A percentile compares a stretch with the other conserved stretches of the same genome.
phyloP scores from a whole-genome alignment of 2,888 invertebrate genomes.

The Herminia tarsipennalis region DNA sequence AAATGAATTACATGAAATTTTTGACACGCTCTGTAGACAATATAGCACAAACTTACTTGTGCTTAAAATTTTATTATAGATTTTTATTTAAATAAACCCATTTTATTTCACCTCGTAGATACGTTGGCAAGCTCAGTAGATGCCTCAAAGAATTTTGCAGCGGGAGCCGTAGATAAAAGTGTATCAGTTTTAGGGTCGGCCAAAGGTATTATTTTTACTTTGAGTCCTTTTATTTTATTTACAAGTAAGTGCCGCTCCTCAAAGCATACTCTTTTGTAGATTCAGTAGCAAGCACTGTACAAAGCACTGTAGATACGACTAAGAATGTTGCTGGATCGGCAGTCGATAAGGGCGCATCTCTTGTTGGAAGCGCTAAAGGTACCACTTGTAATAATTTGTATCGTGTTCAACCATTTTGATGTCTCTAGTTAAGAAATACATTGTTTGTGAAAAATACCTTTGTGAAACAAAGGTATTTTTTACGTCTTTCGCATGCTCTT shows the following conservation, averaged over 20 bases:
- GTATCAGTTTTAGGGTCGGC: slow-evolving; percentile 56
- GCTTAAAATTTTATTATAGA: too few relatives aligned
- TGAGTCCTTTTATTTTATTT: slow-evolving; percentile 11
- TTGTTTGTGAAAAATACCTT: too few relatives aligned
- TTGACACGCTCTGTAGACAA: too few relatives aligned
- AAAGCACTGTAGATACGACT: slow-evolving; percentile 61
- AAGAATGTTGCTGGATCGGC: slow-evolving; percentile 58
- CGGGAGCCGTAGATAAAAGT: slow-evolving; percentile 54
- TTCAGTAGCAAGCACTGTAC: slow-evolving; percentile 58
- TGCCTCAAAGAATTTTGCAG: slow-evolving; percentile 56
- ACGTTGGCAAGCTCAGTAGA: slow-evolving; percentile 61
- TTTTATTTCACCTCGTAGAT: slow-evolving; percentile 48
- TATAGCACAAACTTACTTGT: slow-evolving; percentile 53
- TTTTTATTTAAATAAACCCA: slow-evolving; percentile 7
- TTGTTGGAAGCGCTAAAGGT: slow-evolving; percentile 63
- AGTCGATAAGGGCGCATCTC: slow-evolving; percentile 56
- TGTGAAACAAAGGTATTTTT: too few relatives aligned
- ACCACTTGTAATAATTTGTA: slow-evolving; percentile 13
- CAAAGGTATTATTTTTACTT: slow-evolving; percentile 60
- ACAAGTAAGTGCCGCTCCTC: not conserved
- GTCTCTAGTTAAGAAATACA: not conserved
- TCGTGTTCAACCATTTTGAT: not conserved
- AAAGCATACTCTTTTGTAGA: slow-evolving; percentile 52
- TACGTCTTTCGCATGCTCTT: slow-evolving; percentile 15
- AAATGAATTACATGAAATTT: too few relatives aligned